Conservation (phyloP, 2,113 vertebrate species). For the Dendrocopos noguchii region DNA sequence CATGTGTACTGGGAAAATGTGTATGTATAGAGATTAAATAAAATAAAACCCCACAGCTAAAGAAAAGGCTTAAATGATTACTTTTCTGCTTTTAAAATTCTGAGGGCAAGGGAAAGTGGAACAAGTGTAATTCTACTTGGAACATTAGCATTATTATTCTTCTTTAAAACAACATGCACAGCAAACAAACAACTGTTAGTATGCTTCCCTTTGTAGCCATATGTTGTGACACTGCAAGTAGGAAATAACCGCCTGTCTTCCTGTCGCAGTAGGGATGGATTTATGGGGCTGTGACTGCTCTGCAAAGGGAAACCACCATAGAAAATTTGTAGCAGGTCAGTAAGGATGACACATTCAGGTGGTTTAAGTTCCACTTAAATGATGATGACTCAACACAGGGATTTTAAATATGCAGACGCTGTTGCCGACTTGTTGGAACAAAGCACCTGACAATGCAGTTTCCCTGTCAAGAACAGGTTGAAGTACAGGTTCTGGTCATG, state of each 20-base stretch:
- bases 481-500: background rate
- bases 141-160: background rate
- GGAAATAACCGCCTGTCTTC: background rate
- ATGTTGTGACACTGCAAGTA: background rate
- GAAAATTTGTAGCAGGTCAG: background rate
- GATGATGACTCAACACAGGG: background rate
- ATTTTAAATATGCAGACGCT: conserved; percentile 20
- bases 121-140: background rate
- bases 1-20: background rate
- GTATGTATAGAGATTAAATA: background rate
- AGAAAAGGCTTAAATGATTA: background rate
- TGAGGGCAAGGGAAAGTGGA: background rate
- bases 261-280: background rate
- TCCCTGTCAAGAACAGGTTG: conserved; percentile 8
- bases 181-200: background rate
- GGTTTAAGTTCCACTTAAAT: conserved; percentile 15
- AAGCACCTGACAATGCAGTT: background rate
- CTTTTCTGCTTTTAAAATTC: conserved; percentile 8
- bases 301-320: background rate
- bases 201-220: background rate
- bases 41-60: conserved; percentile 14
- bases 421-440: conserved; percentile 22
- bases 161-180: conserved; percentile 6
- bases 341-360: background rate
- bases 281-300: background rate